A percentile compares a stretch with the other conserved stretches of the same genome.
These are phyloP conservation scores for Acrocephalus scirpaceus DNA, from an alignment of 2,797 vertebrate genomes.

Conservation along the genomic window DNA sequence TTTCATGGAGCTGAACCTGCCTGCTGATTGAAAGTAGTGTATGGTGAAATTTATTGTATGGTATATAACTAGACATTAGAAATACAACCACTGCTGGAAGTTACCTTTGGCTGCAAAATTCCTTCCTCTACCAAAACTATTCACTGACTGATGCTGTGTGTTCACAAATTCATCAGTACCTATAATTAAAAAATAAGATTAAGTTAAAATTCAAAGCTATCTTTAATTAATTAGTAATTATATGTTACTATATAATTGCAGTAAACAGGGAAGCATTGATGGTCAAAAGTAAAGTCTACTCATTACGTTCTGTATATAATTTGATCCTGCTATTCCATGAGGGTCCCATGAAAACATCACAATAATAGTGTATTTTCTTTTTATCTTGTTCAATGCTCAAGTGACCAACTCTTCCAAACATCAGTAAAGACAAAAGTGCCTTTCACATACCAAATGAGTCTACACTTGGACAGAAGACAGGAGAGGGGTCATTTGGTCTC, in stretches of 20 bases:
- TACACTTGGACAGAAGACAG: neutral
- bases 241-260: rapidly evolving
- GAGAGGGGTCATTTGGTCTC: neutral
- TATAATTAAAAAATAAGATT: neutral
- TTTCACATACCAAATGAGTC: slow-evolving; percentile 59
- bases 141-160: neutral
- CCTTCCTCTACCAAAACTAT: slow-evolving; percentile 32
- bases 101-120: slow-evolving; percentile 59
- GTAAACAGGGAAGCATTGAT: neutral
- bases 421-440: neutral
- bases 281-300: neutral
- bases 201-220: neutral
- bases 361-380: neutral
- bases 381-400: neutral
- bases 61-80: neutral
- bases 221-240: neutral
- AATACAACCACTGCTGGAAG: neutral
- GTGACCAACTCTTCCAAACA: neutral
- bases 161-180: neutral
- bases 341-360: rapidly evolving
- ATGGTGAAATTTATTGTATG: neutral
- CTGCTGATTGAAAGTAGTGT: neutral
- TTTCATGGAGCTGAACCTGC: no score
- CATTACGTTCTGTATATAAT: neutral
- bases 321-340: neutral